Conservation (phyloP, 2,888 invertebrate species). For the Andrena marginata region DNA sequence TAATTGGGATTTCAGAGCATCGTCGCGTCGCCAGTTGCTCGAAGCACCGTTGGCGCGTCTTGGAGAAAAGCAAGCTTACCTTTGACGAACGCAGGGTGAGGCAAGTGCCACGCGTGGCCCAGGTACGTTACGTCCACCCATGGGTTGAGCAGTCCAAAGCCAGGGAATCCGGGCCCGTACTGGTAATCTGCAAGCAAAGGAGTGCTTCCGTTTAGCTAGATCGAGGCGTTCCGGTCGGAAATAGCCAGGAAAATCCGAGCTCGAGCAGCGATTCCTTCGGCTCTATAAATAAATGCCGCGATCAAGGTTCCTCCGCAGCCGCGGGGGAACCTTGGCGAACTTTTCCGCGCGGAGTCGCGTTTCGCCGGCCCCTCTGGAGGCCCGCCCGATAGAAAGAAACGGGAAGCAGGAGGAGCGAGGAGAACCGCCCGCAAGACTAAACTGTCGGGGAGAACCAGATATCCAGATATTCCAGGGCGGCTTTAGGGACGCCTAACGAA, state of each 20-base stretch:
- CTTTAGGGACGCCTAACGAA: constrained; percentile 40
- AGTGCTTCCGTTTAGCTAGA: constrained; percentile 26
- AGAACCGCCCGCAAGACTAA: constrained; percentile 1
- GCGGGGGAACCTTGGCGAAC: constrained; percentile 30
- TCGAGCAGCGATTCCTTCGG: constrained; percentile 17
- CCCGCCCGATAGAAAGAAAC: neutral
- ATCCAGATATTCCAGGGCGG: neutral
- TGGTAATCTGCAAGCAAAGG: constrained; percentile 89
- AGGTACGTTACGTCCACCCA: constrained; percentile 95
- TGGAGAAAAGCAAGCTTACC: constrained; percentile 83
- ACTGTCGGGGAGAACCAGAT: neutral
- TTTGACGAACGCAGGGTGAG: constrained; percentile 88
- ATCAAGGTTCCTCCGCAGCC: constrained; percentile 7
- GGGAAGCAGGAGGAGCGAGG: neutral
- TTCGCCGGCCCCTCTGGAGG: too few relatives aligned
- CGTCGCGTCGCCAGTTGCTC: neutral
- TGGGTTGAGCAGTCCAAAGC: constrained; percentile 89
- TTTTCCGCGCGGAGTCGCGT: neutral
- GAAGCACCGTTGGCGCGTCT: fast-evolving
- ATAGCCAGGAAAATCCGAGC: constrained; percentile 27
- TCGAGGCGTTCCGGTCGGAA: constrained; percentile 22
- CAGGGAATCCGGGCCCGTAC: constrained; percentile 89
- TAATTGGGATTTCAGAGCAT: neutral
- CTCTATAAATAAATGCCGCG: constrained; percentile 48
- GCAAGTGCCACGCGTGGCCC: constrained; percentile 88